Evolutionary conservation across 2,888 invertebrate species (phyloP).

Genomic region (Galerucella calmariensis): DNA sequence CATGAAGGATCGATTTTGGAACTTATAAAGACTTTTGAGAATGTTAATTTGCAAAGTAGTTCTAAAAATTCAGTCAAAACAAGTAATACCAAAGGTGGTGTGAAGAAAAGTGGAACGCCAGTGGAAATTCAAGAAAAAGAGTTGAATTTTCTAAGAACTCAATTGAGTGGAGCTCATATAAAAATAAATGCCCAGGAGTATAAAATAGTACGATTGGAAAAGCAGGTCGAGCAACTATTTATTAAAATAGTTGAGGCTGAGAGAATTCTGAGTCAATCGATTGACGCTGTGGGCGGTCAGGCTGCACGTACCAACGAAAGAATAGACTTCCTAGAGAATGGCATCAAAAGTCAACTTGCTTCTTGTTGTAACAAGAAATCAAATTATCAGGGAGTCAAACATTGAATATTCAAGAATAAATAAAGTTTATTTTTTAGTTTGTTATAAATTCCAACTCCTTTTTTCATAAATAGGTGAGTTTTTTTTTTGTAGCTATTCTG

Average conservation of each 20-base stretch:
- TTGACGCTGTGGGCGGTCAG: background rate
- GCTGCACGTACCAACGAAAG: background rate
- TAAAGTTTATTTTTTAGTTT: background rate
- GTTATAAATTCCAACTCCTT: too few relatives aligned
- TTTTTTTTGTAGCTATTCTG: too few relatives aligned
- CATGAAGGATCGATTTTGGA: conserved; percentile 23
- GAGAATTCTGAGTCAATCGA: background rate
- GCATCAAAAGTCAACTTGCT: background rate
- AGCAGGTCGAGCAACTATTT: conserved; percentile 6
- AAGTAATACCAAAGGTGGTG: conserved; percentile 12
- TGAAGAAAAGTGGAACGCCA: background rate
- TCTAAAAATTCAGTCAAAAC: conserved; percentile 5
- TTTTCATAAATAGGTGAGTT: too few relatives aligned
- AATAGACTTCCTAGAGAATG: background rate
- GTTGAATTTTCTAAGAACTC: background rate
- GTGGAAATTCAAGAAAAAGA: background rate
- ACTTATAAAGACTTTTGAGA: conserved; percentile 11
- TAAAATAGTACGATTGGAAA: conserved; percentile 6
- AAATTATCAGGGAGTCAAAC: background rate
- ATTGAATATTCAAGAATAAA: background rate
- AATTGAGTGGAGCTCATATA: background rate
- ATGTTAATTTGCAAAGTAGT: background rate
- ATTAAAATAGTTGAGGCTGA: background rate
- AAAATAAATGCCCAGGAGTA: background rate
- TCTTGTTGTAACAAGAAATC: background rate